Conservation (phyloP, 2,888 invertebrate species). For the Seira sanloemensis region DNA sequence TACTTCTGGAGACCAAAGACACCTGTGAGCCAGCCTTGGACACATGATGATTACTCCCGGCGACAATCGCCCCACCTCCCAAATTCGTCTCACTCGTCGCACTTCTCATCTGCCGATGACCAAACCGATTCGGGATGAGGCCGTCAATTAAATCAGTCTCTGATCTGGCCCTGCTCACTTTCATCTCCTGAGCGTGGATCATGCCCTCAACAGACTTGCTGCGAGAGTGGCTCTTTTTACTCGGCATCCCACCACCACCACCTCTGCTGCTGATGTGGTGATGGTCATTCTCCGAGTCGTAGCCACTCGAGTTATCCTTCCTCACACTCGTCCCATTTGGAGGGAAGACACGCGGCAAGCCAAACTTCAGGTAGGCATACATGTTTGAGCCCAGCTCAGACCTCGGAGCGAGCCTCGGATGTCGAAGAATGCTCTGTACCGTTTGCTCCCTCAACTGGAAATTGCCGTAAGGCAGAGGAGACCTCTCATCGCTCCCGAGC, state of each 20-base stretch:
- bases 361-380: constrained; percentile 95
- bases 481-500: constrained; percentile 93
- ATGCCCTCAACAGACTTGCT: constrained; percentile 59
- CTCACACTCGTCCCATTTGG: constrained; percentile 84
- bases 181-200: constrained; percentile 5
- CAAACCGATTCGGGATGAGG: constrained; percentile 69
- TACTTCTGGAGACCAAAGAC: constrained; percentile 65
- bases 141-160: constrained; percentile 74
- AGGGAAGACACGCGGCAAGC: constrained; percentile 92
- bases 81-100: constrained; percentile 88
- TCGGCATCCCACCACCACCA: constrained; percentile 33
- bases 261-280: constrained; percentile 63
- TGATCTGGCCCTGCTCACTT: constrained; percentile 70
- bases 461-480: constrained; percentile 94
- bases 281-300: constrained; percentile 75
- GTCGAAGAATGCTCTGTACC: constrained; percentile 91
- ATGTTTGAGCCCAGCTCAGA: constrained; percentile 92
- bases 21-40: constrained; percentile 83
- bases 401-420: constrained; percentile 81
- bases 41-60: constrained; percentile 74
- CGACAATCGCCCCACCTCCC: constrained; percentile 75
- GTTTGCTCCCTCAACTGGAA: constrained; percentile 95
- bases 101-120: constrained; percentile 45
- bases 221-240: constrained; percentile 58
- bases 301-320: constrained; percentile 88